These are phyloP conservation scores for Actinia equina DNA, from an alignment of 64 coral and sea anemone species.

Conservation along the genomic window DNA sequence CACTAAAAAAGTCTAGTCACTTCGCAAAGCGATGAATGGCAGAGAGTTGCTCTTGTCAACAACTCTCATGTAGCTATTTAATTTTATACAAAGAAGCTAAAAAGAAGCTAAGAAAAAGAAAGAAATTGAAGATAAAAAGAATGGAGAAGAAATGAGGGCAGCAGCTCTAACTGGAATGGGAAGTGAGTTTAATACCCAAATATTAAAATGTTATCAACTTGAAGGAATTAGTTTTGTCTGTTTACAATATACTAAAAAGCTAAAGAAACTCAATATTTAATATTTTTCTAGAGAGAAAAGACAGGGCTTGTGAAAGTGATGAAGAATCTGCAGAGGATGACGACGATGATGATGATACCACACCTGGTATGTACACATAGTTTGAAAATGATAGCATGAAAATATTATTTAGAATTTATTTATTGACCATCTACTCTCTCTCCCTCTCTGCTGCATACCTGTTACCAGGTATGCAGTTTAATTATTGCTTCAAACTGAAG, in stretches of 20 bases:
- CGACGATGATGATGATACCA: background rate
- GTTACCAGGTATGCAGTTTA: background rate
- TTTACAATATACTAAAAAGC: background rate
- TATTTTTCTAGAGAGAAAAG: background rate
- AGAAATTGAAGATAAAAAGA: background rate
- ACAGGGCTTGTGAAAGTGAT: background rate
- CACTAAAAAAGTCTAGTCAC: too few species aligned
- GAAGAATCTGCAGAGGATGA: background rate
- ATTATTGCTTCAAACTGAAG: background rate
- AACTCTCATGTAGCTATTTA: background rate
- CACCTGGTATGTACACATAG: too few species aligned
- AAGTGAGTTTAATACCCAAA: background rate
- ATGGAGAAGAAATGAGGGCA: background rate
- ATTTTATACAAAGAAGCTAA: background rate
- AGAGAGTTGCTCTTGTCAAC: too few species aligned
- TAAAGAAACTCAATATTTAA: background rate
- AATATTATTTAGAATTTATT: slow-evolving; percentile 20
- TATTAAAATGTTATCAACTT: background rate
- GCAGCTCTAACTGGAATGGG: background rate
- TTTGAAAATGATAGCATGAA: background rate
- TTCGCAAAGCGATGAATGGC: too few species aligned
- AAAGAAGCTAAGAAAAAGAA: background rate
- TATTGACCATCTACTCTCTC: background rate
- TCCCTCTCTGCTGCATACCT: background rate
- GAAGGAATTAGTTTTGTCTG: background rate